phyloP scores from a whole-genome alignment of 2,113 vertebrate genomes.

The Pao palembangensis region DNA sequence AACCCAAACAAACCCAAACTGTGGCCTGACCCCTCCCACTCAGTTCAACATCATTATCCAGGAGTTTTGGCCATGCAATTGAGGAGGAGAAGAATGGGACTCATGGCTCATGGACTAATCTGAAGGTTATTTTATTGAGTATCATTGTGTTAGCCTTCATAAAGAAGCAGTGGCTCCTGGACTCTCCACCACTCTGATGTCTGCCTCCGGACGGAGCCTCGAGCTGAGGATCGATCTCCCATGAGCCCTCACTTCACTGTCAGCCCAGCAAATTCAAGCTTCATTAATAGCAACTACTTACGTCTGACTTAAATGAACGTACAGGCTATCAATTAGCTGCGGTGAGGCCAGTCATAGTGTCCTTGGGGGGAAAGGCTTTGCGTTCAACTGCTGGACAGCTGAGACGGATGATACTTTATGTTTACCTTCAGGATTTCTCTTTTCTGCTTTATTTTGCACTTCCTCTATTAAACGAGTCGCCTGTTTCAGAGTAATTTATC shows the following conservation, averaged over 20 bases:
- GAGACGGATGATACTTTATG: conserved; percentile 9
- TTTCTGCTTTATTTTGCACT: conserved; percentile 8
- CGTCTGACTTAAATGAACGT: conserved; percentile 69
- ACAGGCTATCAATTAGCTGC: conserved; percentile 70
- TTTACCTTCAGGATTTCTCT: background rate
- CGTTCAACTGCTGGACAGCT: conserved; percentile 22
- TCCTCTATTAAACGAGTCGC: conserved; percentile 12
- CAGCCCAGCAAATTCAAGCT: conserved; percentile 56
- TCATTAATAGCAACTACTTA: conserved; percentile 73
- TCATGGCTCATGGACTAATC: background rate
- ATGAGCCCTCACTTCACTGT: conserved; percentile 58
- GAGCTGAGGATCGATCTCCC: conserved; percentile 56
- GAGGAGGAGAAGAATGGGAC: conserved; percentile 41
- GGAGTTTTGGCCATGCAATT: conserved; percentile 17
- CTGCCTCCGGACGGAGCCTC: conserved; percentile 35
- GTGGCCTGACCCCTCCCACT: conserved; percentile 10
- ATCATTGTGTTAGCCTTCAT: conserved; percentile 34
- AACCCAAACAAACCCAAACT: conserved; percentile 30
- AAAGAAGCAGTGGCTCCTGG: conserved; percentile 34
- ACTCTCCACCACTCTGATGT: conserved; percentile 27
- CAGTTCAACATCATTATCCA: conserved; percentile 15
- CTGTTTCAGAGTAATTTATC: conserved; percentile 8
- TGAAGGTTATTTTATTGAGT: no score
- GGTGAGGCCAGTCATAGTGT: conserved; percentile 36
- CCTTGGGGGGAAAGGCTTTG: conserved; percentile 39